Conservation (phyloP, 1,140 invertebrate genomes). For the Dreissena rostriformis region DNA sequence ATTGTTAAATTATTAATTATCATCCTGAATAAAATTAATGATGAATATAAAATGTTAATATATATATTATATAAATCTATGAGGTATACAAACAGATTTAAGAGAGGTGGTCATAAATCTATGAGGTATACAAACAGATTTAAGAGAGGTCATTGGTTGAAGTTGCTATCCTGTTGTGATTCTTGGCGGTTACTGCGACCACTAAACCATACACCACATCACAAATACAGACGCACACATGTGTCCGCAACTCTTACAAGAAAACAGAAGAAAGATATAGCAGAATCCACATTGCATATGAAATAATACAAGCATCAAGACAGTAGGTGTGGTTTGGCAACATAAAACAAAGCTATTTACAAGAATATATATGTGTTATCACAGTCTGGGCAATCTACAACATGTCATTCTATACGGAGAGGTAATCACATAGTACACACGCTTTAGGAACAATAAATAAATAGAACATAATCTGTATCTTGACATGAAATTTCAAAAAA, state of each 20-base stretch:
- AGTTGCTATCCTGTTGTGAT: no score
- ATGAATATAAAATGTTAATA: no score
- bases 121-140: no score
- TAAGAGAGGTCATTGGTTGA: no score
- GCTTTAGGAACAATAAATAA: not conserved
- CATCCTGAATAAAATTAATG: no score
- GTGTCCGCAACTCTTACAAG: not conserved
- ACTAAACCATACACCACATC: not conserved
- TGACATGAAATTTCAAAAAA: not conserved
- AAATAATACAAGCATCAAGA: not conserved
- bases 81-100: no score
- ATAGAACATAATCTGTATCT: not conserved
- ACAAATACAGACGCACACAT: not conserved
- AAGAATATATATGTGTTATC: conserved; percentile 2
- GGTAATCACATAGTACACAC: conserved; percentile 3
- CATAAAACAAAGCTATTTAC: not conserved
- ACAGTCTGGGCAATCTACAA: conserved; percentile 2
- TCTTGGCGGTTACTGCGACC: not conserved
- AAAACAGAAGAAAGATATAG: not conserved
- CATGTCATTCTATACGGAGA: not conserved
- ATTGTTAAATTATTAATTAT: no score
- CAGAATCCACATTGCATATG: not conserved
- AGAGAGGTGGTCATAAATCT: no score
- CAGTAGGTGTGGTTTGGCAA: not conserved
- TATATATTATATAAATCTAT: no score